These are phyloP conservation scores for Anoura caudifer DNA, from an alignment of 2,113 vertebrate species.

Conservation along the genomic window DNA sequence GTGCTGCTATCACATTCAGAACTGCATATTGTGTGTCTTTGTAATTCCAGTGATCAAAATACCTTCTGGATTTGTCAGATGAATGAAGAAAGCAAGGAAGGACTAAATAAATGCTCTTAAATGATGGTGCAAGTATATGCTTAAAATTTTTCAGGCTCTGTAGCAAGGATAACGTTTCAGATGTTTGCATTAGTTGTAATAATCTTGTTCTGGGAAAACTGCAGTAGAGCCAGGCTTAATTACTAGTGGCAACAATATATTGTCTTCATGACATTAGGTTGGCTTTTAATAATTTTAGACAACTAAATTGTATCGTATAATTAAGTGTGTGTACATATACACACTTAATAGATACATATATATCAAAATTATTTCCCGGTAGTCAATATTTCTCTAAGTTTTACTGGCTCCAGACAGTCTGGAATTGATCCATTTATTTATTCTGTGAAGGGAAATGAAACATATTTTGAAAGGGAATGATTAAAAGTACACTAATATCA, in stretches of 20 bases:
- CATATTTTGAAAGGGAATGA: conserved; percentile 35
- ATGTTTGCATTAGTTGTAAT: neutral
- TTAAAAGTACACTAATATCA: conserved; percentile 45
- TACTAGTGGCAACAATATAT: neutral
- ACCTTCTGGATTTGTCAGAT: neutral
- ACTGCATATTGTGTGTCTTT: neutral
- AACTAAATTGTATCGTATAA: neutral
- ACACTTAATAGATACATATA: neutral
- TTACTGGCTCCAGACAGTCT: conserved; percentile 54
- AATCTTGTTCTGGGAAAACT: neutral
- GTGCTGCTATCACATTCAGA: neutral
- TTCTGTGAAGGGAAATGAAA: neutral
- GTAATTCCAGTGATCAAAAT: neutral
- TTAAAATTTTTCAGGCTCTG: neutral
- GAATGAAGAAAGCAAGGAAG: neutral
- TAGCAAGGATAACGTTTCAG: neutral
- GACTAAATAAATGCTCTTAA: neutral
- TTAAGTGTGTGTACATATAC: neutral
- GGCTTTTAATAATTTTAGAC: conserved; percentile 35
- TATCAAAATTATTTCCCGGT: conserved; percentile 12
- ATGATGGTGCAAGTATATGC: neutral
- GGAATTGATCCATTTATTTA: conserved; percentile 47
- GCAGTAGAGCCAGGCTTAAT: neutral
- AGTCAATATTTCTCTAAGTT: conserved; percentile 20
- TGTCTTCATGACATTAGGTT: neutral